Conservation (phyloP, 53 echinoderm and acorn worm genomes). For the Mesocentrotus franciscanus region DNA sequence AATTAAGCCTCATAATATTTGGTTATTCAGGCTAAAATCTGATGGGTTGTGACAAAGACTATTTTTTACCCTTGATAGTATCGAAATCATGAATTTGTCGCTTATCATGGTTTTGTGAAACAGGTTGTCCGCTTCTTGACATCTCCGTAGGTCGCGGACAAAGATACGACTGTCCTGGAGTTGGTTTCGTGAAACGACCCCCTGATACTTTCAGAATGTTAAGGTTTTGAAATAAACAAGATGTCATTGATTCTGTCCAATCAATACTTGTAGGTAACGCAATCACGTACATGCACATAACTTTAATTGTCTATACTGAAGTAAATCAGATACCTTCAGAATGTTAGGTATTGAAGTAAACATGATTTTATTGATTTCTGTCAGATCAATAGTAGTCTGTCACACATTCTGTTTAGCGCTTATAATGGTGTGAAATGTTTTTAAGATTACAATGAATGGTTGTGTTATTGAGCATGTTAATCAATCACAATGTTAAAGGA, state of each 20-base stretch:
- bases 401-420: neutral
- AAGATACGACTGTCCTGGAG: too few relatives aligned
- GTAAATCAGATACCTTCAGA: neutral
- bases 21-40: too few relatives aligned
- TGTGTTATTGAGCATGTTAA: neutral
- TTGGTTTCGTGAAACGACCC: too few relatives aligned
- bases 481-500: neutral
- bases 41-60: too few relatives aligned
- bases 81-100: too few relatives aligned
- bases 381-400: neutral
- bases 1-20: too few relatives aligned
- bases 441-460: neutral
- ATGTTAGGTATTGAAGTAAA: neutral
- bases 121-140: too few relatives aligned
- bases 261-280: neutral
- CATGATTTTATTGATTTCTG: conserved; percentile 1
- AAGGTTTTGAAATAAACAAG: neutral
- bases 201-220: neutral
- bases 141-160: too few relatives aligned
- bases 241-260: neutral
- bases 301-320: neutral
- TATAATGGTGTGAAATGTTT: neutral
- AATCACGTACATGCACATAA: neutral
- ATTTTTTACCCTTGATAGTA: too few relatives aligned
- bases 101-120: too few relatives aligned